Evolutionary conservation across 2,888 invertebrate genomes (phyloP).

Genomic region (Pterobdella sp.): DNA sequence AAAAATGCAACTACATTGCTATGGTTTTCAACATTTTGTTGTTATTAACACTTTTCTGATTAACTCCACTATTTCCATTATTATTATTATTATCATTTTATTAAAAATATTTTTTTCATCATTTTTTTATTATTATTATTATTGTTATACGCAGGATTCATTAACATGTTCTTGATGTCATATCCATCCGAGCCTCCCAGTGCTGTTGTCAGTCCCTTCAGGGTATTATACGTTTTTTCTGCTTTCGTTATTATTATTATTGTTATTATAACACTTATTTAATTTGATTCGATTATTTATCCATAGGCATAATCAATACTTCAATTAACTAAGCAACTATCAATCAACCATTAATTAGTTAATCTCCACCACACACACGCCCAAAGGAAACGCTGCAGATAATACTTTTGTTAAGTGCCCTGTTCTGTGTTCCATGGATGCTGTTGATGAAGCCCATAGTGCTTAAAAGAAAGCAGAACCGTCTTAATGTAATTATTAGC

Average conservation of each 20-base stretch:
- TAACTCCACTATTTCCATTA: no score
- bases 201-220: conserved; percentile 44
- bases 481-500: no score
- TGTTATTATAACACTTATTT: background rate
- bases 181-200: conserved; percentile 37
- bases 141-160: conserved; percentile 60
- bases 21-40: no score
- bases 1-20: no score
- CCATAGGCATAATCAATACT: background rate
- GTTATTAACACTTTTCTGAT: no score
- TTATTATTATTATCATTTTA: no score
- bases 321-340: background rate
- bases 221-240: conserved; percentile 46
- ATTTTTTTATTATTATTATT: no score
- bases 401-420: conserved; percentile 53
- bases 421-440: conserved; percentile 89
- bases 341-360: background rate
- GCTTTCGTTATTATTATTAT: background rate
- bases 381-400: conserved; percentile 51
- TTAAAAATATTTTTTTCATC: no score
- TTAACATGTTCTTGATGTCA: conserved; percentile 94
- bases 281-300: background rate
- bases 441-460: conserved; percentile 79
- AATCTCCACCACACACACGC: conserved; percentile 13
- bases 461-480: conserved; percentile 31